These are phyloP conservation scores for Axis porcinus DNA, from an alignment of 2,113 vertebrate species.

Conservation along the genomic window DNA sequence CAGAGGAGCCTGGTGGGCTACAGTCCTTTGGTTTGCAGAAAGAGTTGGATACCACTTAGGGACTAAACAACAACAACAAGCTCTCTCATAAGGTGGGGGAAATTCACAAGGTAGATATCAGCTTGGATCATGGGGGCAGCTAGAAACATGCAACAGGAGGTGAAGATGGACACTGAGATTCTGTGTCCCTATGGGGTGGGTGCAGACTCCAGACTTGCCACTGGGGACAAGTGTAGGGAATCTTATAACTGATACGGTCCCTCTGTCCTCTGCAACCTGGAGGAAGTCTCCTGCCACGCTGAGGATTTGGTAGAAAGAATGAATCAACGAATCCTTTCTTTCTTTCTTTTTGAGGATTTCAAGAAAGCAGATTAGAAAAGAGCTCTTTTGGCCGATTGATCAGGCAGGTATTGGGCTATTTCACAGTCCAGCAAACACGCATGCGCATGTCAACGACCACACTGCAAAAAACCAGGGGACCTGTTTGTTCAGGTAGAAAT, in stretches of 20 bases:
- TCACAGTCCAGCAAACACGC: slow-evolving; percentile 56
- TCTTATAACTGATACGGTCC: too few species aligned
- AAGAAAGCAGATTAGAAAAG: not conserved
- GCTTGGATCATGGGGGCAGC: not conserved
- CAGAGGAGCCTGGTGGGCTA: not conserved
- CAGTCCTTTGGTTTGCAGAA: not conserved
- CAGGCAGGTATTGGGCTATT: slow-evolving; percentile 18
- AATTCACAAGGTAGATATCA: not conserved
- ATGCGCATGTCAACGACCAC: slow-evolving; percentile 47
- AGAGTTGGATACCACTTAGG: not conserved
- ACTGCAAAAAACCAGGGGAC: slow-evolving; percentile 59
- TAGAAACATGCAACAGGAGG: fast-evolving
- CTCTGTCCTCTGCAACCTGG: not conserved
- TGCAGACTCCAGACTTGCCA: not conserved
- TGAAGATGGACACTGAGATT: not conserved
- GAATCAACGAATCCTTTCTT: not conserved
- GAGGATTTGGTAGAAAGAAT: not conserved
- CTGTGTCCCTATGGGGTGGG: too few species aligned
- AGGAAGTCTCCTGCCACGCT: not conserved
- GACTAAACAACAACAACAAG: not conserved
- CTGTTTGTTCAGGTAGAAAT: slow-evolving; percentile 73
- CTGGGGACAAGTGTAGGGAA: not conserved
- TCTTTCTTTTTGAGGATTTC: not conserved
- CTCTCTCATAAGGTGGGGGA: fast-evolving
- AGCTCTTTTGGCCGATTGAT: not conserved